These are phyloP conservation scores for Agrochola lota DNA, from an alignment of 2,888 invertebrate species.

Conservation along the genomic window DNA sequence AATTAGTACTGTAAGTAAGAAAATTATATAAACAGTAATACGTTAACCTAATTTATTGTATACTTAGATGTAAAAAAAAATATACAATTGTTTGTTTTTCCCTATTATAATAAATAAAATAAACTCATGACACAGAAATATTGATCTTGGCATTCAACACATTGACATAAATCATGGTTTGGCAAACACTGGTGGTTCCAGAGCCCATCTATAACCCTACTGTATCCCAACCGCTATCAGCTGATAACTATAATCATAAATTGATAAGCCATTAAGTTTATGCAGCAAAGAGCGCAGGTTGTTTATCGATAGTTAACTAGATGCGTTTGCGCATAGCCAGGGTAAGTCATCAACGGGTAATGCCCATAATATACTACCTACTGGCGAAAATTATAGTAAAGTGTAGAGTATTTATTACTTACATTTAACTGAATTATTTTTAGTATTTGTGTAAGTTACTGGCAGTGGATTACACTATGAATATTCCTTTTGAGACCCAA, in stretches of 20 bases:
- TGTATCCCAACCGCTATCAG: slow-evolving; percentile 20
- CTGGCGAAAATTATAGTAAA: slow-evolving; percentile 4
- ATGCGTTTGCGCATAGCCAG: slow-evolving; percentile 46
- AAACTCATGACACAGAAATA: background rate
- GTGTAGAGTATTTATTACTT: background rate
- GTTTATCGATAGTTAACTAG: slow-evolving; percentile 35
- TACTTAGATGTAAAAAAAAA: no score
- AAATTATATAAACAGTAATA: no score
- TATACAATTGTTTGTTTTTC: no score
- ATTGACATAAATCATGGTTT: background rate
- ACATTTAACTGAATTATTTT: background rate
- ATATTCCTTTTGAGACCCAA: background rate
- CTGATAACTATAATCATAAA: slow-evolving; percentile 35
- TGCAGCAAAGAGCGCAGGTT: slow-evolving; percentile 21
- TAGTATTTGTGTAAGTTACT: background rate
- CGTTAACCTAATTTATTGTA: no score
- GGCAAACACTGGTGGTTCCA: slow-evolving; percentile 2
- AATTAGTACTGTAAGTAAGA: no score
- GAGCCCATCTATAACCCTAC: background rate
- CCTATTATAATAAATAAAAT: no score
- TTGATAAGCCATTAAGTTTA: slow-evolving; percentile 25
- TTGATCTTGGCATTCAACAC: slow-evolving; percentile 5
- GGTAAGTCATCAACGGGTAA: slow-evolving; percentile 14
- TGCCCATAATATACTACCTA: background rate
- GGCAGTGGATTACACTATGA: background rate